Conservation (phyloP, 1,140 invertebrate genomes). For the Eurosta solidaginis region DNA sequence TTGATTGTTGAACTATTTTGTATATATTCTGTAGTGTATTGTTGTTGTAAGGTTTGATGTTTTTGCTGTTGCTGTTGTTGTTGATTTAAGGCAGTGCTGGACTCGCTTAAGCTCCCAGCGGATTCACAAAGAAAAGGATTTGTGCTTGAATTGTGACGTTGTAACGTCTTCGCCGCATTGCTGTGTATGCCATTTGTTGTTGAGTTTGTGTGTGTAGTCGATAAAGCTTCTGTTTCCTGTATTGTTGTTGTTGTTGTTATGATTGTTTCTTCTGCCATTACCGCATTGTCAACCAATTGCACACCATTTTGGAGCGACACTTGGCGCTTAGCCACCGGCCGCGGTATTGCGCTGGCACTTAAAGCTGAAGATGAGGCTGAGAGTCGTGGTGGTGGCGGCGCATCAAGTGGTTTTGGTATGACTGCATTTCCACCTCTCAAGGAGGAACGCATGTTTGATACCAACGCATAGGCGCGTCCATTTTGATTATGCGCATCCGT, state of each 20-base stretch:
- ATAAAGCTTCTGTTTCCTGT: conserved; percentile 11
- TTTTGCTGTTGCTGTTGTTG: neutral
- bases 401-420: conserved; percentile 50
- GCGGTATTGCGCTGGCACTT: conserved; percentile 48
- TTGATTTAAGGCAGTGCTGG: conserved; percentile 33
- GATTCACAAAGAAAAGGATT: conserved; percentile 56
- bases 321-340: conserved; percentile 50
- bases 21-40: neutral
- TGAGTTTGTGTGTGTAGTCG: conserved; percentile 35
- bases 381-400: conserved; percentile 58
- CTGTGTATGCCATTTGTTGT: conserved; percentile 4
- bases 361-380: conserved; percentile 43
- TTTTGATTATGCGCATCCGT: neutral
- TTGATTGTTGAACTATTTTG: conserved; percentile 10
- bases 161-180: conserved; percentile 28
- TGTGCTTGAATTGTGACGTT: conserved; percentile 52
- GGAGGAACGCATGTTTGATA: conserved; percentile 37
- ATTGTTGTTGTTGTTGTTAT: conserved; percentile 35
- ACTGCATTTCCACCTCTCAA: neutral
- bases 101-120: conserved; percentile 37
- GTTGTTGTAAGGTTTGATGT: conserved; percentile 1
- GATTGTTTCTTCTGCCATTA: neutral
- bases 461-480: conserved; percentile 17
- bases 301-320: conserved; percentile 37
- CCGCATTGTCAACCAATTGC: neutral